Evolutionary conservation across 1,140 invertebrate species (phyloP).

Genomic region (Proctacanthus coquilletti): DNA sequence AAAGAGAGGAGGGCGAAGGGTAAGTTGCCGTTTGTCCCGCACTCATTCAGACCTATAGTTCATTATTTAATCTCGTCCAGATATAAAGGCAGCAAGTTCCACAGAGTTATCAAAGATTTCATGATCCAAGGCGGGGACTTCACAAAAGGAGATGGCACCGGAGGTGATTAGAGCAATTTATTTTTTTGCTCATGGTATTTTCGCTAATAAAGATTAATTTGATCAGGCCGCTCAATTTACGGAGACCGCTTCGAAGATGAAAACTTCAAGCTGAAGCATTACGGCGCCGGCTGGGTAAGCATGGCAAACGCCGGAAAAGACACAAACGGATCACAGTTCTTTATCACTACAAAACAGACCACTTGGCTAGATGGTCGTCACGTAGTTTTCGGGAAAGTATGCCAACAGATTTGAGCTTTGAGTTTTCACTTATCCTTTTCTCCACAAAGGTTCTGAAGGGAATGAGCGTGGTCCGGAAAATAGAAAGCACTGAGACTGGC

Average conservation of each 20-base stretch:
- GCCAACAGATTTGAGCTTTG: not conserved
- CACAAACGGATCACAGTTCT: slow-evolving; percentile 98
- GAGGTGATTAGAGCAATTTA: slow-evolving; percentile 53
- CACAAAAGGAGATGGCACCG: slow-evolving; percentile 82
- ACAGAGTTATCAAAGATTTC: slow-evolving; percentile 84
- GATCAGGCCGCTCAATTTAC: slow-evolving; percentile 74
- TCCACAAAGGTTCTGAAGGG: slow-evolving; percentile 15
- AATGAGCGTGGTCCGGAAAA: slow-evolving; percentile 65
- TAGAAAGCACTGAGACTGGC: slow-evolving; percentile 63
- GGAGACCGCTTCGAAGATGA: slow-evolving; percentile 89
- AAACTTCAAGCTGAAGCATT: slow-evolving; percentile 96
- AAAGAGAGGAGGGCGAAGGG: slow-evolving; percentile 61
- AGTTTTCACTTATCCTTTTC: not conserved
- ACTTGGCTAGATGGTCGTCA: slow-evolving; percentile 92
- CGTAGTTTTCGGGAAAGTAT: slow-evolving; percentile 87
- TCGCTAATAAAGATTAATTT: too few relatives aligned
- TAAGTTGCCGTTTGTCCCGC: slow-evolving; percentile 17
- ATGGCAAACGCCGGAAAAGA: slow-evolving; percentile 96
- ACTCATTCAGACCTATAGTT: too few relatives aligned
- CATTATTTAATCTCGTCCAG: slow-evolving; percentile 7
- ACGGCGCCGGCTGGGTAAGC: slow-evolving; percentile 88
- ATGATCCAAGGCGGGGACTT: slow-evolving; percentile 95
- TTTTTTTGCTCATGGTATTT: too few relatives aligned
- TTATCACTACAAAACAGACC: slow-evolving; percentile 84
- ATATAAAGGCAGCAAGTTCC: slow-evolving; percentile 82